Evolutionary conservation across 2,113 vertebrate species (phyloP).

Genomic region (Origma solitaria): DNA sequence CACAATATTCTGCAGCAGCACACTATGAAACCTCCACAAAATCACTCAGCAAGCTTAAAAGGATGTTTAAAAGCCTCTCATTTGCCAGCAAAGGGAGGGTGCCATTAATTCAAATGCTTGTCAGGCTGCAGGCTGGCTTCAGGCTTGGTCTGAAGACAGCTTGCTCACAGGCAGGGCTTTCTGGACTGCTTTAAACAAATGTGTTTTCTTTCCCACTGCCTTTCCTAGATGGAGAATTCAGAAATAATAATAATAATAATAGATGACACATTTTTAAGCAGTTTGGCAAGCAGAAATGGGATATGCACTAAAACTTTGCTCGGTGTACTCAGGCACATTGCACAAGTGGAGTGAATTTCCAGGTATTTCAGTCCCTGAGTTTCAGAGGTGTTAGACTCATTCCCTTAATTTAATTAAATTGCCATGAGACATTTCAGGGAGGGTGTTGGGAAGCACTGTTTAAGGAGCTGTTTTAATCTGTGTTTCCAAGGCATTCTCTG

Average conservation of each 20-base stretch:
- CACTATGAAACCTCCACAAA: not conserved
- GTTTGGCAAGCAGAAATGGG: not conserved
- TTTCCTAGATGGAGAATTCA: conserved; percentile 38
- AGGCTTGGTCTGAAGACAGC: not conserved
- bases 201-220: not conserved
- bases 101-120: not conserved
- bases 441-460: not conserved
- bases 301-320: not conserved
- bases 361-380: not conserved
- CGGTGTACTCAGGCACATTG: not conserved
- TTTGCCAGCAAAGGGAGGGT: not conserved
- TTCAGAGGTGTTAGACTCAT: not conserved
- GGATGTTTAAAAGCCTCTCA: not conserved
- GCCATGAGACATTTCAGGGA: conserved; percentile 18
- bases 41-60: not conserved
- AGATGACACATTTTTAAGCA: not conserved
- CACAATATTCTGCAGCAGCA: not conserved
- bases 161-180: not conserved
- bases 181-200: not conserved
- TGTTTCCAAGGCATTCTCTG: conserved; percentile 31
- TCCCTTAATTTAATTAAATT: conserved; percentile 39
- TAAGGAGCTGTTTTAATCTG: conserved; percentile 43
- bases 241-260: not conserved
- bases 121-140: not conserved
- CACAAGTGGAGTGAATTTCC: not conserved